Base-by-base conservation (phyloP, 2,113 vertebrate genomes). In the Myanophis thanlyinensis region DNA sequence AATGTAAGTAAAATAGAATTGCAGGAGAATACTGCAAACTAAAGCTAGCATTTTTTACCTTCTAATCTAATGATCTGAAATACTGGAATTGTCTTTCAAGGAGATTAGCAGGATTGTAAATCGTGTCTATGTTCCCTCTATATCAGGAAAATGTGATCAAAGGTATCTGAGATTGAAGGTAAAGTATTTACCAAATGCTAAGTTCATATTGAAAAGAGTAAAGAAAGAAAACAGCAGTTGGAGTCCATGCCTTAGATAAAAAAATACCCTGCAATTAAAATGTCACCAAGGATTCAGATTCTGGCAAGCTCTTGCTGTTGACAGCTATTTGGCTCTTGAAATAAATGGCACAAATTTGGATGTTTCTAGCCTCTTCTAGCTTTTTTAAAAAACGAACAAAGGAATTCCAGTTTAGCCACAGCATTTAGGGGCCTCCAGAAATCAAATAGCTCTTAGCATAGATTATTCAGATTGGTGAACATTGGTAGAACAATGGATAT, bases 301-400 rank as follows among this genome's bases (percentile, higher is more conserved):
- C 47, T 89, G 90, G 67, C 48, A 89, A 46, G 44, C 35, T 91
- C 80, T 91, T 73, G 35, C 52, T 91, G 27, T 46, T 86, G 91
- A 52, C 91, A 84, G 35, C 62, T 80, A 54, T 89, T 85, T 89
- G 46, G 67, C 15, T 91, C 51, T 91, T 91, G 23, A 91, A 46
- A 86, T 53, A 91, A 91, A 89, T 53, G 47, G 87, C 12, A 67
- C 35, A 93, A 52, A 9, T 67, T 15, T 46, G 84, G 27, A 30
- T 35, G 35, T 67, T 88, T 59, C 35, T 23, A 85, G 80, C 25
- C 49, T 44, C 18, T 40, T 49, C 54, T 6, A 62, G 6, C 3
- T 20, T 59, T 49, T 56, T 30, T 27, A n/a, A n/a, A n/a, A n/a
- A 54, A 52, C 27, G 62, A 67, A 67, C 30, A 35, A 67, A 67